Conservation (phyloP, 2,797 vertebrate genomes). For the Lepus townsendii region DNA sequence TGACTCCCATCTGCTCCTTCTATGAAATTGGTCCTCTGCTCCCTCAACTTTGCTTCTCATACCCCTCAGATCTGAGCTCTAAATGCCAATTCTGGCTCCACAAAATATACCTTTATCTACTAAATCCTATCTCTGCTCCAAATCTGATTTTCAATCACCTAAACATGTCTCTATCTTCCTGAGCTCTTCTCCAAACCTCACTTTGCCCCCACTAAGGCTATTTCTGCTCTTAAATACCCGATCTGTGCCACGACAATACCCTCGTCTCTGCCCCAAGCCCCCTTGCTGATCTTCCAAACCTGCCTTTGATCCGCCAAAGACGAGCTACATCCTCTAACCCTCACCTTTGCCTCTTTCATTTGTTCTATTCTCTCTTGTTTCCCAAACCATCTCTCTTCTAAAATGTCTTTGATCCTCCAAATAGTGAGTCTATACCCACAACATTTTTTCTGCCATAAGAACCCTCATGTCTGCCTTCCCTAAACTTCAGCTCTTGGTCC, state of each 20-base stretch:
- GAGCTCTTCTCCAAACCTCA: neutral
- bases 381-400: neutral
- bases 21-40: neutral
- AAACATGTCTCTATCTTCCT: constrained; percentile 51
- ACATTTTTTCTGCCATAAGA: constrained; percentile 18
- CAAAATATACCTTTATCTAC: neutral
- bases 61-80: neutral
- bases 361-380: constrained; percentile 11
- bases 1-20: neutral
- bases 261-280: constrained; percentile 21
- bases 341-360: constrained; percentile 27
- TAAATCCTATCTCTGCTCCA: constrained; percentile 27
- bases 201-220: neutral
- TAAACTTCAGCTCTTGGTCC: neutral
- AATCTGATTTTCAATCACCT: constrained; percentile 7
- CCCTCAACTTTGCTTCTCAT: neutral
- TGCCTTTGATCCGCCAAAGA: constrained; percentile 21
- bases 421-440: neutral
- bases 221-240: constrained; percentile 30
- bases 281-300: neutral
- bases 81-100: neutral
- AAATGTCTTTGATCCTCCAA: constrained; percentile 45
- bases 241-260: neutral
- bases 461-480: neutral
- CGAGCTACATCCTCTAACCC: neutral